A percentile compares a stretch with the other conserved stretches of the same genome.
These are phyloP conservation scores for Uromys caudimaculatus DNA, from an alignment of 2,797 vertebrate species.

Conservation along the genomic window DNA sequence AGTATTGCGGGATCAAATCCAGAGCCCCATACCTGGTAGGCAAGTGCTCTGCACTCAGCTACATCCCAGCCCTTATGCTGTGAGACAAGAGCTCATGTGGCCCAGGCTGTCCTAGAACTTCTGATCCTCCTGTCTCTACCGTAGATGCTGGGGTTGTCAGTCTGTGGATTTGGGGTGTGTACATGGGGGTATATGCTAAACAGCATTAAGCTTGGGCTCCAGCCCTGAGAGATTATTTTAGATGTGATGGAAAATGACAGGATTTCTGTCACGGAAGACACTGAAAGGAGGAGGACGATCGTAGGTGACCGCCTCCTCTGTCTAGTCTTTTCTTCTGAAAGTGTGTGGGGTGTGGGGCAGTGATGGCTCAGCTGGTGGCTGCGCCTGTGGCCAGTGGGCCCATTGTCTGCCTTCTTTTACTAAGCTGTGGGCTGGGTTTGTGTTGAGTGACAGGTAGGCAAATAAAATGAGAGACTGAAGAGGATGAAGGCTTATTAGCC, in stretches of 20 bases:
- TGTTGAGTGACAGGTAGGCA: neutral
- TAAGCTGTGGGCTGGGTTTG: neutral
- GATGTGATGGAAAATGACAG: neutral
- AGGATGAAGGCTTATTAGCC: neutral
- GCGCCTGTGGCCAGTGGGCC: neutral
- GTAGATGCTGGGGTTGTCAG: neutral
- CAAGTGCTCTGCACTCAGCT: neutral
- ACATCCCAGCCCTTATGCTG: neutral
- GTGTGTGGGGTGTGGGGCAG: neutral
- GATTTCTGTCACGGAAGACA: neutral
- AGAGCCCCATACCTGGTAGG: neutral
- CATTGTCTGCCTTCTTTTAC: neutral
- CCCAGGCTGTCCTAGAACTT: neutral
- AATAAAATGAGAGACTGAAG: constrained; percentile 16
- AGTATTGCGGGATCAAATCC: neutral
- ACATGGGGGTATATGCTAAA: neutral
- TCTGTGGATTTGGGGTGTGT: neutral
- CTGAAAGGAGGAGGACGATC: neutral
- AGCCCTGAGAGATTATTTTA: neutral
- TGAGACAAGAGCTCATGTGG: neutral
- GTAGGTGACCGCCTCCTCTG: neutral
- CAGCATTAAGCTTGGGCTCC: neutral
- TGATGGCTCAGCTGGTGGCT: neutral
- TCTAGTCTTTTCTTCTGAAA: neutral
- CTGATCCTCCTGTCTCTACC: neutral